phyloP scores from a whole-genome alignment of 2,888 invertebrate species.

The Hydraecia micacea region DNA sequence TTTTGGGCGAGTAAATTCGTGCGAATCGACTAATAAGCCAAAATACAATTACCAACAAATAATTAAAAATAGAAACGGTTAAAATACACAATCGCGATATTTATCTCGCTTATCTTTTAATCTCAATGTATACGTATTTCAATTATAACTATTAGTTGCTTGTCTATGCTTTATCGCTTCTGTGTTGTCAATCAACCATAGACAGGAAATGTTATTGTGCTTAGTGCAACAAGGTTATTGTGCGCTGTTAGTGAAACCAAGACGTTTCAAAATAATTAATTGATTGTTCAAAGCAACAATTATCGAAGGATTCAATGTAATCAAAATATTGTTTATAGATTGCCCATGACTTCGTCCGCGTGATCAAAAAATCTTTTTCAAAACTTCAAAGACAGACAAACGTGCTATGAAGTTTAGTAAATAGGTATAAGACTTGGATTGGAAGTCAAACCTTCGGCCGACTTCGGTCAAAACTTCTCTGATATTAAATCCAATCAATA shows the following conservation, averaged over 20 bases:
- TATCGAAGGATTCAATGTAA: not conserved
- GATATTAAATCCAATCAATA: not conserved
- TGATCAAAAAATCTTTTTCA: too few relatives aligned
- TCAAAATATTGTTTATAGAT: not conserved
- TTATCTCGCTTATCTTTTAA: not conserved
- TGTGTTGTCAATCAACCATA: constrained; percentile 38
- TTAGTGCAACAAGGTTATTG: constrained; percentile 12
- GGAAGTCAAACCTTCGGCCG: not conserved
- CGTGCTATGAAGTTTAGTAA: not conserved
- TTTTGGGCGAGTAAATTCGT: too few relatives aligned
- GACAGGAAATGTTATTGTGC: not conserved
- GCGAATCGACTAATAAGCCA: too few relatives aligned
- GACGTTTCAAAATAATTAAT: too few relatives aligned
- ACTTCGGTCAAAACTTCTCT: not conserved
- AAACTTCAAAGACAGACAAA: not conserved
- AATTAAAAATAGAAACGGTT: not conserved
- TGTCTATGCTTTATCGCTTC: constrained; percentile 18
- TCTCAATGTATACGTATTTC: constrained; percentile 13
- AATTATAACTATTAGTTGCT: constrained; percentile 20
- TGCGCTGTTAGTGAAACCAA: too few relatives aligned
- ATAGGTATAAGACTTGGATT: not conserved
- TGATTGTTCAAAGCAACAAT: not conserved
- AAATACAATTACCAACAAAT: not conserved
- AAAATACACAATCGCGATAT: not conserved
- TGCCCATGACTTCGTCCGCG: not conserved